A percentile compares a stretch with the other conserved stretches of the same genome.
phyloP scores from a whole-genome alignment of 2,888 invertebrate species.

The Parnassius glacialis region DNA sequence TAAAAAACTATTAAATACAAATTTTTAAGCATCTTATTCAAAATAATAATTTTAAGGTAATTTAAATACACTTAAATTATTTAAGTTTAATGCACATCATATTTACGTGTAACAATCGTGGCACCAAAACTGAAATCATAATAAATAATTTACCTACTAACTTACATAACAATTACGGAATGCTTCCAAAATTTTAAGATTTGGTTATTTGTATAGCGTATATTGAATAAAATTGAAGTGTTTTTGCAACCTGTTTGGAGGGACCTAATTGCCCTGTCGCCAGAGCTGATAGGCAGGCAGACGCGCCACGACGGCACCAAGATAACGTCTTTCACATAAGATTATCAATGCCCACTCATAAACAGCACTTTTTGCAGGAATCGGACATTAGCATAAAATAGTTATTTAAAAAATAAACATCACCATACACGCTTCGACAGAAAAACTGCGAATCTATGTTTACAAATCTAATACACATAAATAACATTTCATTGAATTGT shows the following conservation, averaged over 20 bases:
- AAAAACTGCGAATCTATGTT: too few species aligned
- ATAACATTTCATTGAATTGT: too few species aligned
- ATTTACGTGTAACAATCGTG: too few species aligned
- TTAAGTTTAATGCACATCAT: too few species aligned
- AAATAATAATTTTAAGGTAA: too few species aligned
- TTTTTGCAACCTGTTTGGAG: constrained; percentile 1
- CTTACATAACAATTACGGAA: not conserved
- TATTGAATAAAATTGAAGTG: constrained; percentile 4
- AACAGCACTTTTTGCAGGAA: constrained; percentile 1
- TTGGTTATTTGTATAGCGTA: not conserved
- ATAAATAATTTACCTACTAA: too few species aligned
- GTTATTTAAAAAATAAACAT: not conserved
- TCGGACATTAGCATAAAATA: not conserved
- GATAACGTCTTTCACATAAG: constrained; percentile 7
- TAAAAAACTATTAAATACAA: too few species aligned
- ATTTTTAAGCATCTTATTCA: too few species aligned
- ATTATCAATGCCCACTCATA: constrained; percentile 3
- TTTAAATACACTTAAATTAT: too few species aligned
- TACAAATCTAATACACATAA: too few species aligned
- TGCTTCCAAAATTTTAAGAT: not conserved
- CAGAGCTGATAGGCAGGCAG: not conserved
- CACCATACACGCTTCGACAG: too few species aligned
- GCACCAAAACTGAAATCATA: too few species aligned
- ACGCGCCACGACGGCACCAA: constrained; percentile 18
- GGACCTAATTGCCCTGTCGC: constrained; percentile 9